Evolutionary conservation across 1,140 invertebrate genomes (phyloP), one percentile per base, ranked within the genome.

Genomic region (Penaeus japonicus): DNA sequence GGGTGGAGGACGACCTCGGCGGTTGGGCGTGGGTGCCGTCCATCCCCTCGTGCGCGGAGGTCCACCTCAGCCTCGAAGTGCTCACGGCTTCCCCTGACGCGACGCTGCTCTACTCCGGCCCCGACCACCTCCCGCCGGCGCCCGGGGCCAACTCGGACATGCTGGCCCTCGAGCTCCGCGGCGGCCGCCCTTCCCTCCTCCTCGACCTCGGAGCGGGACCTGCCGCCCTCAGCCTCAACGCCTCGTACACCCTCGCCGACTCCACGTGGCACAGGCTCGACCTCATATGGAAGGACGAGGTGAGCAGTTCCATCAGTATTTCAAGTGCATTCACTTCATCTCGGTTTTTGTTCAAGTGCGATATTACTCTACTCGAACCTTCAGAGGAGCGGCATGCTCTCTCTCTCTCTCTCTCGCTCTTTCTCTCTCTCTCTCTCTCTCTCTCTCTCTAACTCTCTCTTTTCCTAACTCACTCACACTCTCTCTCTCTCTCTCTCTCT

Each of bases 211-310:
- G 88, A 4, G 88, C 35, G 22, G 84, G 83, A 4, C 83, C 75
- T 0, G 59, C 57, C 15, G 57, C 78, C 30, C 88, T 89, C 65
- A 55, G 39, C 59, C 81, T 89, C 47, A 73, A 83, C 24, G 62
- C 87, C 30, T 84, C 87, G 5, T 78, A 78, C 55, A 53, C 87
- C 7, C 59, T 89, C 17, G 70, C 81, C 10, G 83, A 89, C 59
- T 35, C 77, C 27, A 73, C 62, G 35, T 89, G 88, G 88, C 88
- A 89, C 47, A 59, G 88, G 30, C 57, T 89, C 15, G 88, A 89
- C 59, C 47, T 89, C 35, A 80, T 89, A 47, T 89, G 88, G 87
- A 89, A 84, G 27, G 78, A 82, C 39, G 75, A 89, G 77, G 88
- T 89, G 73, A 85, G 77, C 2, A 15, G 47, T 47, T 15, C 15